Base-by-base conservation (phyloP, 2,888 invertebrate genomes). In the Tiphia femorata region DNA sequence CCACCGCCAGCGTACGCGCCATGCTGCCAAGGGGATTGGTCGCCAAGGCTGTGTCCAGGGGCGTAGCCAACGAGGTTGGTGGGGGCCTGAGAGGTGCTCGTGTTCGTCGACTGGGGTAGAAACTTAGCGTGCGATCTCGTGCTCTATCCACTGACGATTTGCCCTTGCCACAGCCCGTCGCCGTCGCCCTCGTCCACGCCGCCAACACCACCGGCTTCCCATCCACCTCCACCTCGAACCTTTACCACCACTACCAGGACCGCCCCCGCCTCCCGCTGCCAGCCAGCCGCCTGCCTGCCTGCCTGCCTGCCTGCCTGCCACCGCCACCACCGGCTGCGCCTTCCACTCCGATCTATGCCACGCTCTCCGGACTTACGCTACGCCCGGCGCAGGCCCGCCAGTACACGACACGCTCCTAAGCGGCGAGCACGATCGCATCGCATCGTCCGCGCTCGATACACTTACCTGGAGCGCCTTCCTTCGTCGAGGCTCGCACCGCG, bases 11-110 rank as follows among this genome's bases (percentile, higher is more conserved):
- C n/a, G 44, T 63, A 55, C n/a, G 75, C 80, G 80, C 80, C 80
- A 81, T 81, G 74, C 76, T 79, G 80, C 67, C 67, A 61, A 44
- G 30, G 40, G 55, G 72, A 81, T 81, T 81, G 80, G 80, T 60
- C 64, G 61, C 35, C 23, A 12, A 23, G 20, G 33, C 47, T 64
- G 56, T 38, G 43, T 42, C 27, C 5, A 42, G 69, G 64, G 80
- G 80, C 73, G 80, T 72, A 74, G 59, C 62, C 35, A 14, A 30
- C 3, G 30, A 21, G 29, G 40, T 37, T 41, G 53, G 61, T 60
- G 60, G 65, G 63, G 50, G 58, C 25, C 40, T 27, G 40, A 38
- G 16, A 16, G 37, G 10, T 21, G 38, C 47, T 41, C 55, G 60
- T 33, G 50, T 47, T 21, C 33, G 55, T 35, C 40, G n/a, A 29